Conservation (phyloP, 2,797 vertebrate species). For the Lagorchestes hirsutus region DNA sequence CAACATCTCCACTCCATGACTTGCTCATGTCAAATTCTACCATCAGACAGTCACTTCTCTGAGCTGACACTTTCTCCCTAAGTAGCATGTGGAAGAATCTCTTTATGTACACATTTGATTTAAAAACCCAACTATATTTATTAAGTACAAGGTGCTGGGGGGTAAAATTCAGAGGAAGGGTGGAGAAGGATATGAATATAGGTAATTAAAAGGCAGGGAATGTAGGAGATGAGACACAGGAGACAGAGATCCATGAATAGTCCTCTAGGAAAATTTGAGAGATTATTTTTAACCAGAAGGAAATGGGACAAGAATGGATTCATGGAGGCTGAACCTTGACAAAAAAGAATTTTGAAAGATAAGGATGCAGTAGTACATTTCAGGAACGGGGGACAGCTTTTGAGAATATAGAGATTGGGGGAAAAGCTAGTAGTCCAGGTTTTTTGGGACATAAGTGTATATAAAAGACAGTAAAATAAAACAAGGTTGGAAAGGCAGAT, state of each 20-base stretch:
- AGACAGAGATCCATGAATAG: neutral
- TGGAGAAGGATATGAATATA: neutral
- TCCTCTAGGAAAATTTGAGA: neutral
- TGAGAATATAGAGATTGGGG: neutral
- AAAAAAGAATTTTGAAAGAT: neutral
- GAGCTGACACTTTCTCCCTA: neutral
- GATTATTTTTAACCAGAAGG: neutral
- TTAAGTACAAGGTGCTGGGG: neutral
- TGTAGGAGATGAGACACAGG: neutral
- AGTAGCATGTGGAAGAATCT: neutral
- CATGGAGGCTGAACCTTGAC: neutral
- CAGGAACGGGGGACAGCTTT: neutral
- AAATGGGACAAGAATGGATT: neutral
- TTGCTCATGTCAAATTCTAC: neutral
- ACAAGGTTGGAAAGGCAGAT: neutral
- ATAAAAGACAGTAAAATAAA: neutral
- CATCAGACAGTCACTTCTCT: neutral
- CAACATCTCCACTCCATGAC: neutral
- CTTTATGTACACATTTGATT: too few species aligned
- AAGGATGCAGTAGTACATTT: neutral
- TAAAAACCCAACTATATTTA: too few species aligned
- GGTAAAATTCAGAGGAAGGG: neutral
- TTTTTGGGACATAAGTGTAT: neutral
- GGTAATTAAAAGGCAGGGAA: too few species aligned
- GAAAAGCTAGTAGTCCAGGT: neutral